Evolutionary conservation across 2,797 vertebrate species (phyloP), one percentile per base, ranked within the genome.

Genomic region (Channallabes apus): DNA sequence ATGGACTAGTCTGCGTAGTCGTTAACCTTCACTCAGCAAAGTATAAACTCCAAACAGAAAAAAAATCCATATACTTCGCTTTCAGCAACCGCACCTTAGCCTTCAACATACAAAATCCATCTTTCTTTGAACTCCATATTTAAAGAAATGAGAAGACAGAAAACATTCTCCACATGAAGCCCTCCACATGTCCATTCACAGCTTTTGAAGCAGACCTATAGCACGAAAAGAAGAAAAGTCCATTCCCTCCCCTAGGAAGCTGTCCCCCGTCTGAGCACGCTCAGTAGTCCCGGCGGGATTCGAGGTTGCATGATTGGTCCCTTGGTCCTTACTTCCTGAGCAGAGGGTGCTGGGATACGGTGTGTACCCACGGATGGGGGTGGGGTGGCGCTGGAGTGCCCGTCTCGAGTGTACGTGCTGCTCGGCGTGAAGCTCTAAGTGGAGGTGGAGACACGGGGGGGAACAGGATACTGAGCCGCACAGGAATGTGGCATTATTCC

Each of bases 271-370:
- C 93, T 93, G 91, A 93, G 91, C 93, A 75, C 87, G 93, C 91
- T 92, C 89, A 92, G 88, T 90, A 8, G 29, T 71, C 91, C 91
- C 86, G 91, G 29, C 17, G 87, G 76, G 90, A 89, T 58, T 64
- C 89, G 89, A 91, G 92, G 90, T 92, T 87, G 92, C 94, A 86
- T 93, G 89, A 92, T 92, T 93, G 92, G 92, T 94, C 88, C 94
- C 46, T 89, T 92, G 93, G 94, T 93, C 94, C 86, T 93, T 88
- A 94, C 94, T 96, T 97, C 96, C 96, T 96, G 94, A 90, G 90
- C 89, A 89, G 91, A 90, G 61, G 18, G 88, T 90, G 92, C 91
- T 92, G 95, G 94, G 90, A 90, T 86, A 88, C 89, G 88, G 88
- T 91, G 92, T 89, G 93, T 88, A 90, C 92, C 91, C 91, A 91